Percentiles rank a stretch among this genome's conserved stretches.
These are phyloP conservation scores for Triops cancriformis DNA, from an alignment of 1,140 invertebrate genomes.

Conservation along the genomic window DNA sequence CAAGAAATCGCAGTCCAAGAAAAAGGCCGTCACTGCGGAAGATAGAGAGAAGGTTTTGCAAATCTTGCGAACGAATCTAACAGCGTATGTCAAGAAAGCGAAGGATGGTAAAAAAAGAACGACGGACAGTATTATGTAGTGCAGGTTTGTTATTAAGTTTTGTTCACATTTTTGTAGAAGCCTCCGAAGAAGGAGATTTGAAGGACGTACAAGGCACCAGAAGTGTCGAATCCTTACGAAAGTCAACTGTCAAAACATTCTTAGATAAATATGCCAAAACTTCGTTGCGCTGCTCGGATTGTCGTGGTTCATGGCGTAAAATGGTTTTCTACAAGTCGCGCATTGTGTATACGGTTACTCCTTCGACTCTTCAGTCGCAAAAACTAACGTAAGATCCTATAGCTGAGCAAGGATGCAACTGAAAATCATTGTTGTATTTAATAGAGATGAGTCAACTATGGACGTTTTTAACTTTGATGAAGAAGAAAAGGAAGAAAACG, in stretches of 20 bases:
- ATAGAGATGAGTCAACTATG: not conserved
- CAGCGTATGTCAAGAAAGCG: not conserved
- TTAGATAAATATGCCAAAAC: constrained; percentile 41
- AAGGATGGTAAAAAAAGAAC: not conserved
- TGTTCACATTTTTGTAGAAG: not conserved
- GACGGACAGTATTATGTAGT: no score
- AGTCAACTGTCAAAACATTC: constrained; percentile 49
- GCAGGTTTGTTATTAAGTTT: not conserved
- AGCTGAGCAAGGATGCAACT: not conserved
- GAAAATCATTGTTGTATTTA: not conserved
- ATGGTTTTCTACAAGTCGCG: constrained; percentile 40
- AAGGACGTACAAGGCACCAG: constrained; percentile 36
- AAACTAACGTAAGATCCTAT: not conserved
- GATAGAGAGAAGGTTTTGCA: constrained; percentile 35
- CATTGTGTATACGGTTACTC: constrained; percentile 30
- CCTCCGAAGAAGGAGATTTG: not conserved
- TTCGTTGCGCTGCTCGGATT: constrained; percentile 53
- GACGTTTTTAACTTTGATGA: constrained; percentile 15
- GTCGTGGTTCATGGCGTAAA: constrained; percentile 49
- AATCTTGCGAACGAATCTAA: not conserved
- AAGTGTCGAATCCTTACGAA: constrained; percentile 52
- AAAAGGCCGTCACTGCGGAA: constrained; percentile 35
- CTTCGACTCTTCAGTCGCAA: not conserved
- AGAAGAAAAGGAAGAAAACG: constrained; percentile 28
- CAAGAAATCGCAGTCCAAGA: constrained; percentile 40